These are phyloP conservation scores for Drosophila cardini DNA, from an alignment of 1,140 invertebrate genomes.

Conservation along the genomic window DNA sequence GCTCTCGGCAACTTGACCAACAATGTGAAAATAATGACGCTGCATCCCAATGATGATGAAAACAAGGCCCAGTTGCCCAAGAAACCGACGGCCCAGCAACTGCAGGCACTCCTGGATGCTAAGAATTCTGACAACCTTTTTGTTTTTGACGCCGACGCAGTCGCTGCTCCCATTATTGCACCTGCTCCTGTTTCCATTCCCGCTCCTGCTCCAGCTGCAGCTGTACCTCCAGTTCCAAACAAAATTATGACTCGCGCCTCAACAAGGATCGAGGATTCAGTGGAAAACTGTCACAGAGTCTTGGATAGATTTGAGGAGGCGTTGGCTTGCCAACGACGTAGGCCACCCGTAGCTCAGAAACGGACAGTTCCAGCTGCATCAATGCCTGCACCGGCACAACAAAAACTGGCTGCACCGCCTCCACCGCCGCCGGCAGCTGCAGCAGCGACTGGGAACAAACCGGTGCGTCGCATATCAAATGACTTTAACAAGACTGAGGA, in stretches of 20 bases:
- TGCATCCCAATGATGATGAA: conserved; percentile 64
- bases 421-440: conserved; percentile 33
- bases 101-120: conserved; percentile 60
- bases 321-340: conserved; percentile 37
- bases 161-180: not conserved
- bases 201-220: conserved; percentile 8
- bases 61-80: conserved; percentile 56
- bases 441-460: conserved; percentile 47
- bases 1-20: conserved; percentile 90
- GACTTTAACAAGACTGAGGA: conserved; percentile 85
- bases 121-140: conserved; percentile 63
- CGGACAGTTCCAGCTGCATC: conserved; percentile 30
- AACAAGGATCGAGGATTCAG: conserved; percentile 58
- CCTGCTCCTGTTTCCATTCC: not conserved
- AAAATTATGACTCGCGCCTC: conserved; percentile 75
- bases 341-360: conserved; percentile 22
- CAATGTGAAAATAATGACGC: conserved; percentile 83
- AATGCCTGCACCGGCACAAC: conserved; percentile 30
- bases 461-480: conserved; percentile 80
- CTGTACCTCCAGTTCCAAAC: conserved; percentile 16
- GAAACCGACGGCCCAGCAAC: conserved; percentile 67
- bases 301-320: conserved; percentile 64
- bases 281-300: conserved; percentile 64
- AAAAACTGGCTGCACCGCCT: conserved; percentile 27
- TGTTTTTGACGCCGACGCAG: conserved; percentile 20